These are phyloP conservation scores for Xiphorhynchus elegans DNA, from an alignment of 2,113 vertebrate species.

Conservation along the genomic window DNA sequence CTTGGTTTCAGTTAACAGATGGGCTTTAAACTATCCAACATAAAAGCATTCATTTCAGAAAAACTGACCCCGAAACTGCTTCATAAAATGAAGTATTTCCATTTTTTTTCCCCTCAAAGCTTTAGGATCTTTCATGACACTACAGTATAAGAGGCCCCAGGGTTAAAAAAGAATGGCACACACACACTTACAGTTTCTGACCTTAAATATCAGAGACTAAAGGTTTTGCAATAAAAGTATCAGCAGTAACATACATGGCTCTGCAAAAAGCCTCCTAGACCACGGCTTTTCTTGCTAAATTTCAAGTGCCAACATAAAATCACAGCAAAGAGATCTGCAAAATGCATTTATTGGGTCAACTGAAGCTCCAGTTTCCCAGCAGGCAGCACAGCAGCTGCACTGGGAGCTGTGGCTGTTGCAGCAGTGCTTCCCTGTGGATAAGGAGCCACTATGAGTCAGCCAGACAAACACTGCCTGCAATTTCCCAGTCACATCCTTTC, in stretches of 20 bases:
- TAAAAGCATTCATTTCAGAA: slow-evolving; percentile 78
- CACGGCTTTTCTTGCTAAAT: slow-evolving; percentile 34
- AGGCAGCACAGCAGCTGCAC: neutral
- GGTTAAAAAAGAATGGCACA: neutral
- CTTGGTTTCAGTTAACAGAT: slow-evolving; percentile 81
- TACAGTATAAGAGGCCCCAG: slow-evolving; percentile 55
- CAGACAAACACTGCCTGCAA: neutral
- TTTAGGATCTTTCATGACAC: slow-evolving; percentile 70
- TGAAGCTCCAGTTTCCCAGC: neutral
- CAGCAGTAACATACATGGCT: slow-evolving; percentile 59
- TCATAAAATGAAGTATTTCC: slow-evolving; percentile 78
- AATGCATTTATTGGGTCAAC: neutral
- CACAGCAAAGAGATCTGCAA: neutral
- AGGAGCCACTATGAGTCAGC: neutral
- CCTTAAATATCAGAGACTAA: slow-evolving; percentile 72
- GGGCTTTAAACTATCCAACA: slow-evolving; percentile 81
- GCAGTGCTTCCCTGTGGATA: neutral
- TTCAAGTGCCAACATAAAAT: slow-evolving; percentile 40
- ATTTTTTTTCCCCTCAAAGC: slow-evolving; percentile 54
- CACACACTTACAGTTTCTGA: slow-evolving; percentile 52
- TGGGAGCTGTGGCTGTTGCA: neutral
- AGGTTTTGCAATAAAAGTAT: slow-evolving; percentile 64
- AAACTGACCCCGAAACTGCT: slow-evolving; percentile 77
- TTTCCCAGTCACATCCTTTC: neutral
- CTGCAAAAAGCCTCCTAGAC: slow-evolving; percentile 11